These are phyloP conservation scores for Bedellia somnulentella DNA, from an alignment of 2,888 invertebrate genomes.

Conservation along the genomic window DNA sequence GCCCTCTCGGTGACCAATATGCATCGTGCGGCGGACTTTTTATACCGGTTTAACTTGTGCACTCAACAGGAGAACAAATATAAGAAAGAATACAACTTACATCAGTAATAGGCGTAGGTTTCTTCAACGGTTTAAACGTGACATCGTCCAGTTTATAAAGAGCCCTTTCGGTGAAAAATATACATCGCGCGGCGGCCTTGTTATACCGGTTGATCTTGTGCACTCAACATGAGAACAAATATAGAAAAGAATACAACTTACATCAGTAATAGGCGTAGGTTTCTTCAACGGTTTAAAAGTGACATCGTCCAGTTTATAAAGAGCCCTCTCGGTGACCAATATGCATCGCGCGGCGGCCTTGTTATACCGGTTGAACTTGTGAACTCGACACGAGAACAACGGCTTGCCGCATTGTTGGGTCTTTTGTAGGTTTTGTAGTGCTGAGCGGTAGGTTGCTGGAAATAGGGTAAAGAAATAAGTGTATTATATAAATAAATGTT, in stretches of 20 bases:
- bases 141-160: constrained; percentile 86
- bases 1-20: constrained; percentile 81
- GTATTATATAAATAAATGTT: no score
- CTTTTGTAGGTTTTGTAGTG: constrained; percentile 26
- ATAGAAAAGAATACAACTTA: no score
- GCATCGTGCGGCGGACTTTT: constrained; percentile 86
- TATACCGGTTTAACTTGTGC: constrained; percentile 68
- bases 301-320: constrained; percentile 85
- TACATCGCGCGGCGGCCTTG: constrained; percentile 84
- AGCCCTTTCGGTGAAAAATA: constrained; percentile 81
- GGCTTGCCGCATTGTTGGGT: constrained; percentile 34
- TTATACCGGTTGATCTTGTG: constrained; percentile 71
- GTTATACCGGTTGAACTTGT: constrained; percentile 70
- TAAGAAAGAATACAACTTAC: no score
- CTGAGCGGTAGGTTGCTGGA: constrained; percentile 28
- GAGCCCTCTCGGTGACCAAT: constrained; percentile 78
- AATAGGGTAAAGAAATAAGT: no score
- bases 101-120: constrained; percentile 78
- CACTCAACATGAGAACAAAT: constrained; percentile 70
- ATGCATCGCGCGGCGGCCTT: constrained; percentile 88
- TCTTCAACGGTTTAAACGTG: constrained; percentile 86
- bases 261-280: constrained; percentile 78
- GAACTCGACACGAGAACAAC: constrained; percentile 68
- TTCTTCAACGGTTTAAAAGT: constrained; percentile 88
- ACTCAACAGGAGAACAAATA: constrained; percentile 72